Percentiles rank a stretch among this genome's conserved stretches.
phyloP scores from a whole-genome alignment of 2,888 invertebrate species.

The Amblyjoppa proteus region DNA sequence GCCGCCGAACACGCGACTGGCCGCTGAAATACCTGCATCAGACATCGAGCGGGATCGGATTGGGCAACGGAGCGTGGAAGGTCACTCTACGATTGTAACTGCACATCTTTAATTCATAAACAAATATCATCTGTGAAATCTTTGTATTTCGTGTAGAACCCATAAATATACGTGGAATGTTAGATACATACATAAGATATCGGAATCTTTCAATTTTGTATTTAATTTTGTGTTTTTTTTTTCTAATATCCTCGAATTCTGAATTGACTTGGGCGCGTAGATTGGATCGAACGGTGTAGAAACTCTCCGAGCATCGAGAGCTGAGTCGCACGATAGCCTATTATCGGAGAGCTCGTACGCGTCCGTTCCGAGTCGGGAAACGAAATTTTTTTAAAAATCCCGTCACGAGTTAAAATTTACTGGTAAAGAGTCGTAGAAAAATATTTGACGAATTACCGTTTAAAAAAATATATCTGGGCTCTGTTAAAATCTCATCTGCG shows the following conservation, averaged over 20 bases:
- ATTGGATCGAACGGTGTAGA: background rate
- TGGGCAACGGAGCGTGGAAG: background rate
- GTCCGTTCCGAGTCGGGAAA: background rate
- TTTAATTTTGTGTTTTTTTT: background rate
- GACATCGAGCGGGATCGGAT: background rate
- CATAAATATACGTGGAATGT: conserved; percentile 61
- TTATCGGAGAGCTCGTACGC: too few relatives aligned
- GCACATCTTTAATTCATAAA: conserved; percentile 37
- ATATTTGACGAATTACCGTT: conserved; percentile 48
- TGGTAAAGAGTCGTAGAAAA: conserved; percentile 58
- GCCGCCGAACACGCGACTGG: background rate
- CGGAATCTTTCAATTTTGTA: conserved; percentile 1
- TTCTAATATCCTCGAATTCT: background rate
- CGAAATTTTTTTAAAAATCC: background rate
- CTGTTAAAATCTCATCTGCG: conserved; percentile 5
- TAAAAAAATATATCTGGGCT: conserved; percentile 34
- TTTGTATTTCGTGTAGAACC: conserved; percentile 33
- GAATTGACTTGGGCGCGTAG: too few relatives aligned
- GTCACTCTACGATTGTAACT: background rate
- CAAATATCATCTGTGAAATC: conserved; percentile 29
- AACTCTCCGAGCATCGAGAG: background rate
- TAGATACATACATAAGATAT: conserved; percentile 28
- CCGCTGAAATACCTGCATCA: background rate
- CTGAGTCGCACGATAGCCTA: too few relatives aligned
- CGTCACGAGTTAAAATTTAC: conserved; percentile 20